A percentile compares a stretch with the other conserved stretches of the same genome.
Evolutionary conservation across 2,113 vertebrate genomes (phyloP).

Genomic region (Gracilinanus agilis): DNA sequence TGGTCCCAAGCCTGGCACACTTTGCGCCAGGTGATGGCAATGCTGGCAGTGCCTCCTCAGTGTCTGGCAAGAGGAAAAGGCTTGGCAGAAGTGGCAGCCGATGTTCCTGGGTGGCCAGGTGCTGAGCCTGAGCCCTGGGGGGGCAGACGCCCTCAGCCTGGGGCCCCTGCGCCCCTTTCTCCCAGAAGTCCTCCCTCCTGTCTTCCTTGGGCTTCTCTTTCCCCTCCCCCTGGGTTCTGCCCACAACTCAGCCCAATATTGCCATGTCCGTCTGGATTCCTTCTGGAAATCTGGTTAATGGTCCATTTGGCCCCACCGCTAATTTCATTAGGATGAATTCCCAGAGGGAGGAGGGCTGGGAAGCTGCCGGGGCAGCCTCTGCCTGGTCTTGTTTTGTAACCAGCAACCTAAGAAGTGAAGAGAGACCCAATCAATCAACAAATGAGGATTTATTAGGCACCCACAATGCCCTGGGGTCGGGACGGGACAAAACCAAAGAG

Average conservation of each 20-base stretch:
- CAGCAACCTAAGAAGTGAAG: neutral
- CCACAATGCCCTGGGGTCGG: neutral
- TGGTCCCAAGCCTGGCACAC: neutral
- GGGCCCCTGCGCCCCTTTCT: neutral
- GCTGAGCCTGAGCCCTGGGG: neutral
- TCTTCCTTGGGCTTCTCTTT: neutral
- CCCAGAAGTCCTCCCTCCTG: neutral
- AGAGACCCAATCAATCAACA: neutral
- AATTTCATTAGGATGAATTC: conserved; percentile 1
- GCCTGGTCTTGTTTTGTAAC: neutral
- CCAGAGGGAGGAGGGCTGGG: neutral
- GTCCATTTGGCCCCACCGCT: conserved; percentile 4
- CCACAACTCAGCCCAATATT: neutral
- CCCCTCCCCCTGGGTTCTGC: neutral
- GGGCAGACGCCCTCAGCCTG: neutral
- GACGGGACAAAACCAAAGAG: neutral
- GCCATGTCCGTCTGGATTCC: neutral
- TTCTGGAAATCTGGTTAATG: conserved; percentile 24
- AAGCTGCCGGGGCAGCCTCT: neutral
- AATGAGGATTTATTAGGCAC: neutral
- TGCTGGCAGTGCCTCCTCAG: neutral
- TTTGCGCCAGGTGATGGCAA: neutral
- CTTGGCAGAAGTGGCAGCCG: neutral
- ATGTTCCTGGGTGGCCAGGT: neutral
- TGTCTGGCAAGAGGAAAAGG: neutral